Base-by-base conservation (phyloP, 2,888 invertebrate genomes). In the Exocentrus adspersus region DNA sequence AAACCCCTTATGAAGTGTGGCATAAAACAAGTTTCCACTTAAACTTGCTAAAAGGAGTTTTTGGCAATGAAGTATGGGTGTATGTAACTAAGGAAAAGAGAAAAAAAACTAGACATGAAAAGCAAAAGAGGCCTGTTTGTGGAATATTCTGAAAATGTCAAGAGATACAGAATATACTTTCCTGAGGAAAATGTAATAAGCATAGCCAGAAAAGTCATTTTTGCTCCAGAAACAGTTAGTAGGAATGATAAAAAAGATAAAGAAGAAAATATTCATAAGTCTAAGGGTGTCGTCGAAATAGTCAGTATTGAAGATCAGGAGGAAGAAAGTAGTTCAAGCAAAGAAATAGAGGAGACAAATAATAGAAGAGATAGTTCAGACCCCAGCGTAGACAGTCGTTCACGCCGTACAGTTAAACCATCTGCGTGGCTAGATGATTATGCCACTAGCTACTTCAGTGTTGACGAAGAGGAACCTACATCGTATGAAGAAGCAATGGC, bases 81-180 rank as follows among this genome's bases (percentile, higher is more conserved):
- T 21, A n/a, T 43, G 30, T 56, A 21, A 24, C 42, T 10, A 43
- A 56, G 9, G 17, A 56, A 41, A 43, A 56, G 28, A 21, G 37
- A 45, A 42, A 6, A n/a, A 43, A 56, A 56, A 24, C 17, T 56
- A 12, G 45, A 56, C 14, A 45, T 56, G 43, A 56, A 56, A 56
- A 56, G 56, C 14, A 45, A 24, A 43, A 1, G 41, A 37, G 32
- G 43, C 5, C 21, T 20, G 28, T 20, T 53, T 14, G 42, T 52
- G 2, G 62, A 52, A 1, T 63, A 63, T 32, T 41, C 21, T 37
- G 58, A 42, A 32, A 21, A 43, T 24, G 48, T 51, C n/a, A 41
- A 41, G n/a, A 14, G 14, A 9, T 2, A 10, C 1, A 2, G 14
- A 41, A 6, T 12, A 41, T 12, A 9, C 7, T 24, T 5, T 24